Percentiles rank a stretch among this genome's conserved stretches.
phyloP scores from a whole-genome alignment of 2,888 invertebrate species.

The Drosophila tripunctata region DNA sequence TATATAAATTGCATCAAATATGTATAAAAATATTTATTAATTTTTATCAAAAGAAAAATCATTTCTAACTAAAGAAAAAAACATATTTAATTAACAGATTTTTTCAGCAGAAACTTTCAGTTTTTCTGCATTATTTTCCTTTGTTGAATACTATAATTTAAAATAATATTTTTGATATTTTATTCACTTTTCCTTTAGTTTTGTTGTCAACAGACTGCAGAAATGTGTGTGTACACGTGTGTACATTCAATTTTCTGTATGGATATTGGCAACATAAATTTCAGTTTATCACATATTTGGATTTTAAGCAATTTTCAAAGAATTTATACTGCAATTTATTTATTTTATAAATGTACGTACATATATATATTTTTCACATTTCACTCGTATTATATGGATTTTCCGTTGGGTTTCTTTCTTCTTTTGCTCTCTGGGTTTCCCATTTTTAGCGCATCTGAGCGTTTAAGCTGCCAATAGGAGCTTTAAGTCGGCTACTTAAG shows the following conservation, averaged over 20 bases:
- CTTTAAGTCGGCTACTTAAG: slow-evolving; percentile 67
- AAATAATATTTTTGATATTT: not conserved
- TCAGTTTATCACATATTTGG: slow-evolving; percentile 11
- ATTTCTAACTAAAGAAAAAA: too few species aligned
- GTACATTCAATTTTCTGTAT: not conserved
- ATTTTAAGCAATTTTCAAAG: not conserved
- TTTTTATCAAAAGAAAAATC: too few species aligned
- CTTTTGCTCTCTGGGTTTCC: too few species aligned
- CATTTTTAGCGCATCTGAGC: slow-evolving; percentile 4
- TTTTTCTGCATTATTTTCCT: not conserved
- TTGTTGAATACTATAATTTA: not conserved
- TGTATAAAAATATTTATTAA: too few species aligned
- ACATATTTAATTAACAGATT: too few species aligned
- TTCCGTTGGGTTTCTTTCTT: slow-evolving; percentile 14
- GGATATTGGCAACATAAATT: slow-evolving; percentile 18
- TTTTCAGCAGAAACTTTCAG: too few species aligned
- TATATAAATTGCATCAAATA: not conserved
- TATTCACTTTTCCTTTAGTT: too few species aligned
- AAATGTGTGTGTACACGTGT: not conserved
- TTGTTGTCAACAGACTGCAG: not conserved
- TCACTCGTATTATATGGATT: not conserved
- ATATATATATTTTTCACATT: not conserved
- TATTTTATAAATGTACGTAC: not conserved
- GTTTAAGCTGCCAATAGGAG: slow-evolving; percentile 57
- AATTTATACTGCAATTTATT: slow-evolving; percentile 7